Base-by-base conservation (phyloP, 2,888 invertebrate genomes). In the Neoaliturus tenellus region DNA sequence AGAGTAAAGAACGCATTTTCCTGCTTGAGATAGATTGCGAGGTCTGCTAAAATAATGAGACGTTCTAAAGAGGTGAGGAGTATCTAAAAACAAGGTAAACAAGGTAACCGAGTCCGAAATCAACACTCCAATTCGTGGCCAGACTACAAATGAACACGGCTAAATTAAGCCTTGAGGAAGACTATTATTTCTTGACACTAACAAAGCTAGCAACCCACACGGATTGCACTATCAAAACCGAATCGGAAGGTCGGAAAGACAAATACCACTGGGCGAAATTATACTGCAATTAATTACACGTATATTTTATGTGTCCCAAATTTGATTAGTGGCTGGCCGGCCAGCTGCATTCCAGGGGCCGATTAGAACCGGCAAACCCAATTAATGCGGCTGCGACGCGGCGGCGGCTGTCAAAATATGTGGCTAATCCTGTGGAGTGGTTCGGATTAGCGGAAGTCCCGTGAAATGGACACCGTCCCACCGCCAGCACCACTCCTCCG, bases 231-330 rank as follows among this genome's bases (percentile, higher is more conserved):
- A 51, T 51, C 51, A 20, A 2, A 51, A 48, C 48, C 48, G 51
- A 20, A 62, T 62, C 62, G 25, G 62, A 14, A 28, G 62, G 10
- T 62, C 62, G 14, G 31, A 55, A 55, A 62, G 62, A 62, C 62
- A 62, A 62, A 62, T 62, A 62, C 14, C 62, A 17, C 17, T 1
- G 17, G 62, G 62, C 31, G 39, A 39, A 69, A 69, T 69, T 69
- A 69, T 69, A 35, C 69, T 23, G 69, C 35, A 69, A 39, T 69
- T 69, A 69, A 69, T 69, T n/a, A 69, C 35, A 39, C 69, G 39
- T 69, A 39, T 69, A 69, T 69, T 69, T 69, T 69, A 69, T 35
- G 39, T 69, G 69, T 39, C 31, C 69, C 69, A 39, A 39, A 69
- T 35, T 69, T 69, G 69, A 69, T 69, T 69, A 69, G 69, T 69